These are phyloP conservation scores for Caenorhabditis angaria DNA, from an alignment of 2,888 invertebrate genomes.

Conservation along the genomic window DNA sequence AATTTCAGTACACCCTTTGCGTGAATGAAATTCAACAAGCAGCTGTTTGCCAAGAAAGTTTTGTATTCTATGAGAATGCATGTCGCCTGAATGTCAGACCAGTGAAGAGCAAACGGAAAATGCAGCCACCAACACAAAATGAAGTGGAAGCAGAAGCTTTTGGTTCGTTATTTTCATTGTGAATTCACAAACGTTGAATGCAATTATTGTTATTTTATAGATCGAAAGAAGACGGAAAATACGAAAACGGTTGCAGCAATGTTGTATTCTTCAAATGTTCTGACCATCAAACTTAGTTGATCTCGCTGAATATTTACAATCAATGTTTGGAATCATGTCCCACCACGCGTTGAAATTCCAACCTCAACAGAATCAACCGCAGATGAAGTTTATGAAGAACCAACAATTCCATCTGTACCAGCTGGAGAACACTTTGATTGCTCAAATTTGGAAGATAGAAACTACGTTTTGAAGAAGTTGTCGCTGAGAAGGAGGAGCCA, in stretches of 20 bases:
- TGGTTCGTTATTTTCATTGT: background rate
- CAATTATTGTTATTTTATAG: constrained; percentile 6
- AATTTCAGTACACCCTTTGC: constrained; percentile 36
- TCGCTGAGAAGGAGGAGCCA: constrained; percentile 8
- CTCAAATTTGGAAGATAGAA: constrained; percentile 26
- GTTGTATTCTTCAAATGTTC: constrained; percentile 18
- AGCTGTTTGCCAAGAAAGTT: constrained; percentile 19
- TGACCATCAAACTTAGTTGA: constrained; percentile 28
- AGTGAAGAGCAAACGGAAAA: constrained; percentile 11
- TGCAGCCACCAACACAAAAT: too few relatives aligned
- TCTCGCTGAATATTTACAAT: constrained; percentile 6
- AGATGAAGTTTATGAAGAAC: constrained; percentile 12
- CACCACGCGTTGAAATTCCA: background rate
- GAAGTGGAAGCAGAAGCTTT: too few relatives aligned
- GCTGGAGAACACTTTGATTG: constrained; percentile 27
- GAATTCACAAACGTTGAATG: background rate
- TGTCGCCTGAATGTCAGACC: constrained; percentile 34
- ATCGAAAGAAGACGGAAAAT: constrained; percentile 18
- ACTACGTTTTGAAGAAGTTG: constrained; percentile 23
- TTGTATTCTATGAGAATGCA: constrained; percentile 21
- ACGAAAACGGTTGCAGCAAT: constrained; percentile 13
- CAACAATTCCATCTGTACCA: background rate
- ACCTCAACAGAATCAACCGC: background rate
- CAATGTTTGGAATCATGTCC: constrained; percentile 26
- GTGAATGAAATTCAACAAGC: constrained; percentile 27